Percentiles rank a stretch among this genome's conserved stretches.
Evolutionary conservation across 2,888 invertebrate genomes (phyloP).

Genomic region (Congeria kusceri): DNA sequence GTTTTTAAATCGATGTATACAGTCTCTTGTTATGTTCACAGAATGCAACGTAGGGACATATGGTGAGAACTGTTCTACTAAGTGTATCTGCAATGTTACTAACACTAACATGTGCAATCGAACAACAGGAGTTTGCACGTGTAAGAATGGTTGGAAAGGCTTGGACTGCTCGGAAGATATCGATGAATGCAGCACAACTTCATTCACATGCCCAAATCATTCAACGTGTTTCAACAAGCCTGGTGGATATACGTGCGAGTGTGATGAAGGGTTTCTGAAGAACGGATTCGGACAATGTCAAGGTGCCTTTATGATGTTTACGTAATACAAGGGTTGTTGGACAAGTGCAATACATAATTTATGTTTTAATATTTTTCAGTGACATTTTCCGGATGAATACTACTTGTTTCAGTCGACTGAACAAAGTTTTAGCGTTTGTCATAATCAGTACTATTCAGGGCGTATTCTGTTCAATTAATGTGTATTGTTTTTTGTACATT

Average conservation of each 20-base stretch:
- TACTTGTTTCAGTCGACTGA: too few species aligned
- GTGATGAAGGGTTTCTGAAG: slow-evolving; percentile 44
- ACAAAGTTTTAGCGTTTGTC: too few species aligned
- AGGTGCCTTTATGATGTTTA: too few species aligned
- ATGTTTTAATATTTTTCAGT: too few species aligned
- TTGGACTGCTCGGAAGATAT: background rate
- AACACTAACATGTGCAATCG: slow-evolving; percentile 36
- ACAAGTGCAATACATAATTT: too few species aligned
- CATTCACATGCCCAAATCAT: background rate
- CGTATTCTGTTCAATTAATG: too few species aligned
- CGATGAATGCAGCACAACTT: background rate
- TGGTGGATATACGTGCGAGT: slow-evolving; percentile 52
- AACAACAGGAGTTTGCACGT: slow-evolving; percentile 7
- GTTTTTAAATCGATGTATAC: too few species aligned
- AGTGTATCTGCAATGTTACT: slow-evolving; percentile 22
- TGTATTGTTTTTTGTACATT: too few species aligned
- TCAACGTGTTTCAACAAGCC: slow-evolving; percentile 46
- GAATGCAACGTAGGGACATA: background rate
- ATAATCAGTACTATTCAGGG: too few species aligned
- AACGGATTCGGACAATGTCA: slow-evolving; percentile 3
- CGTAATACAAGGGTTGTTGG: too few species aligned
- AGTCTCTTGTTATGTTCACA: too few species aligned
- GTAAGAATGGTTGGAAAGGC: background rate
- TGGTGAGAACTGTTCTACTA: slow-evolving; percentile 27
- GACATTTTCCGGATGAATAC: too few species aligned